Evolutionary conservation across 2,797 vertebrate species (phyloP), one percentile per base, ranked within the genome.

Genomic region (Lithobates pipiens): DNA sequence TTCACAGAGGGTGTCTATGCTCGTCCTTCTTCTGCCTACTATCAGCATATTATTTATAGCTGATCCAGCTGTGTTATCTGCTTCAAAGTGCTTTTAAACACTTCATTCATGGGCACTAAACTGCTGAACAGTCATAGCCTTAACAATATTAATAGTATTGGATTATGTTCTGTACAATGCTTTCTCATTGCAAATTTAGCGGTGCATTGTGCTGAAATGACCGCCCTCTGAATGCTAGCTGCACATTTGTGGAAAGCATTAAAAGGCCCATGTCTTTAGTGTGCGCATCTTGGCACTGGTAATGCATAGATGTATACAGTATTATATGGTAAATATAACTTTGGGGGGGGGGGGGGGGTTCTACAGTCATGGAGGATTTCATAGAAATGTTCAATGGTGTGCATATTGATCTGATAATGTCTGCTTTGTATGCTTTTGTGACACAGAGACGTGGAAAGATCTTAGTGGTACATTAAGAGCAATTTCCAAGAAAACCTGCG

Each of bases 11-110:
- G 71, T 73, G 67, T 29, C 18, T 57, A 3, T 27, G 23, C 32
- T 34, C 50, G 7, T 73, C 57, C 23, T 27, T 72, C 46, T 42
- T 63, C 77, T 13, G 16, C 42, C 70, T 27, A 16, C 29, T 71
- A 61, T 61, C 46, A 77, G 75, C 44, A 23, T 25, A 77, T 84
- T 84, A 77, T 77, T 77, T 77, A 25, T 83, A 77, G 76, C 54
- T 46, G 18, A 73, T 73, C 83, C 76, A 85, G 76, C 76, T 85
- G 76, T 67, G 83, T 73, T 65, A 85, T 85, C 83, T 50, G 68
- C 61, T 74, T 50, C 34, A 63, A 32, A 72, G 57, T 69, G 39
- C 7, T 27, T 78, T 44, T 46, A 73, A 85, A 79, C 68, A 50
- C 13, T 69, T 78, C 72, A 65, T 82, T 82, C 70, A 65, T 74